Base-by-base conservation (phyloP, 1,140 invertebrate genomes). In the Hypsibius dujardini region DNA sequence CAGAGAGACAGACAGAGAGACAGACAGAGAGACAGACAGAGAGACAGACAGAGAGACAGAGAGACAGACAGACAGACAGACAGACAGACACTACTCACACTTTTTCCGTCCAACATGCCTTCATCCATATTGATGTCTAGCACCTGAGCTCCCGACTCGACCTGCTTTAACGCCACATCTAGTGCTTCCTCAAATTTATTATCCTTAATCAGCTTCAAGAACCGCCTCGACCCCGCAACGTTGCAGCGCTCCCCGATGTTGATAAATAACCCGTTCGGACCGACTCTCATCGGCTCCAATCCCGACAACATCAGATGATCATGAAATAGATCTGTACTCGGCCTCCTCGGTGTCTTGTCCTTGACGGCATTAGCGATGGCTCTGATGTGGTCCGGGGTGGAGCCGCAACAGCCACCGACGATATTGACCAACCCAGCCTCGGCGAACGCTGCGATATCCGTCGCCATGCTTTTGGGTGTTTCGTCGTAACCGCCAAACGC, bases 41-140 rank as follows among this genome's bases (percentile, higher is more conserved):
- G n/a, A n/a, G n/a, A n/a, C n/a, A n/a, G n/a, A n/a, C n/a, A n/a
- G n/a, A n/a, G n/a, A n/a, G n/a, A n/a, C n/a, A n/a, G n/a, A n/a
- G n/a, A n/a, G n/a, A n/a, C n/a, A n/a, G n/a, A n/a, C n/a, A n/a
- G n/a, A n/a, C n/a, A n/a, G n/a, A n/a, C n/a, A n/a, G n/a, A n/a
- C n/a, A n/a, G n/a, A n/a, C n/a, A n/a, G n/a, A n/a, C n/a, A n/a
- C n/a, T n/a, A 7, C 7, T 56, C n/a, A 56, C 83, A 1, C 76
- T 75, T 47, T 79, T 76, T 1, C 84, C 83, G 76, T 86, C 84
- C 50, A 86, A 76, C 80, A 86, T 82, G 15, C 84, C 85, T 76
- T 86, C 85, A 76, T 86, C 85, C 83, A 86, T 84, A 75, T 86
- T 86, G 47, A 86, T 82, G 76, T 86, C 85, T 46, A 86, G 71